Percentiles rank a stretch among this genome's conserved stretches.
Conservation (phyloP, 2,113 vertebrate species). For the Hypomesus transpacificus region DNA sequence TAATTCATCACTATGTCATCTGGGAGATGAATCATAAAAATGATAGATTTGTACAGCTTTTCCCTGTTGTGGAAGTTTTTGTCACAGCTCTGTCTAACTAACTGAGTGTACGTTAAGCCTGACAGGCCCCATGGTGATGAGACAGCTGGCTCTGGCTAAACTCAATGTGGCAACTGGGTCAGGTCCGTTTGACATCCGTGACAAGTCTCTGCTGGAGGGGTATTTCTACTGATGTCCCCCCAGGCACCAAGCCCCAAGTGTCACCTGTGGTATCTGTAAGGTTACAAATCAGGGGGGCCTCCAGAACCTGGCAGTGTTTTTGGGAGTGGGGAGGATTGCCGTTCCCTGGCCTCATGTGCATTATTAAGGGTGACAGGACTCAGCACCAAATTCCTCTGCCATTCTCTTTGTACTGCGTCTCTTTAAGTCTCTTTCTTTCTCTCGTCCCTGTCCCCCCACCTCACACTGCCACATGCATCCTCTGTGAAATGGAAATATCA, state of each 20-base stretch:
- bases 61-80: slow-evolving; percentile 4
- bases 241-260: slow-evolving; percentile 39
- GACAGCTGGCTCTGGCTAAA: slow-evolving; percentile 62
- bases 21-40: slow-evolving; percentile 12
- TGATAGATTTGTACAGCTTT: slow-evolving; percentile 18
- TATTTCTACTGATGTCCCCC: slow-evolving; percentile 40
- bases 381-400: slow-evolving; percentile 53
- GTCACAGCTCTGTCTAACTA: slow-evolving; percentile 24
- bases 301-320: slow-evolving; percentile 31
- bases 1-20: background rate
- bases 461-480: slow-evolving; percentile 58
- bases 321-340: slow-evolving; percentile 39
- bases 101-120: slow-evolving; percentile 30
- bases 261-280: slow-evolving; percentile 41
- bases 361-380: slow-evolving; percentile 64
- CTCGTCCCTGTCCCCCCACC: background rate
- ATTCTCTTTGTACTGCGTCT: slow-evolving; percentile 66
- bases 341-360: slow-evolving; percentile 42
- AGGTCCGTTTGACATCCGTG: slow-evolving; percentile 52
- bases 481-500: slow-evolving; percentile 74
- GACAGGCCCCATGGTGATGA: slow-evolving; percentile 47
- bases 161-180: slow-evolving; percentile 57
- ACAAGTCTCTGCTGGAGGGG: slow-evolving; percentile 45
- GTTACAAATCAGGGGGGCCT: slow-evolving; percentile 9
- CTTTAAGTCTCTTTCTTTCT: background rate